Percentiles rank a stretch among this genome's conserved stretches.
These are phyloP conservation scores for Gorsachius magnificus DNA, from an alignment of 2,797 vertebrate species.

Conservation along the genomic window DNA sequence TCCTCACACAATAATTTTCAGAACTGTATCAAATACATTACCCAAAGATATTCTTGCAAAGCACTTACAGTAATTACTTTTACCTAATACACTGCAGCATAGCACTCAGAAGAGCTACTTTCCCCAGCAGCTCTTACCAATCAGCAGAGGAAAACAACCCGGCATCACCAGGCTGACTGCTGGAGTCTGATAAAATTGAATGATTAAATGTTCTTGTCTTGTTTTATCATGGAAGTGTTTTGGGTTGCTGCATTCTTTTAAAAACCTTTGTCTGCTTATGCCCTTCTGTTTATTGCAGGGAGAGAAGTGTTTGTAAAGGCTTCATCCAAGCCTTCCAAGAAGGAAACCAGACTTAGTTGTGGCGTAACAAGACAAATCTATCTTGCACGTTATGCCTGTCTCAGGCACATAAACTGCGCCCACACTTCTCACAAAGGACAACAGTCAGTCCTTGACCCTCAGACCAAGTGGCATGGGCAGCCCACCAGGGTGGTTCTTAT, in stretches of 20 bases:
- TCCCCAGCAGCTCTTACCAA: background rate
- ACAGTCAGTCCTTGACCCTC: background rate
- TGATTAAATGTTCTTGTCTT: background rate
- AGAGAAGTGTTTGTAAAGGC: background rate
- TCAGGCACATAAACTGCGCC: background rate
- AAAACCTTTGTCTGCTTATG: background rate
- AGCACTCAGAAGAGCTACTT: conserved; percentile 13
- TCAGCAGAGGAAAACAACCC: background rate
- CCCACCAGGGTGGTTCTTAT: background rate
- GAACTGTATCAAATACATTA: conserved; percentile 18
- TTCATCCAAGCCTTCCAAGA: background rate
- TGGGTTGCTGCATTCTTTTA: background rate
- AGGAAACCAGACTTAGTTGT: background rate
- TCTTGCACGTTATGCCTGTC: background rate
- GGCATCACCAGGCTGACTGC: background rate
- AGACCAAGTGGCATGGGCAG: background rate
- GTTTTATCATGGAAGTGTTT: background rate
- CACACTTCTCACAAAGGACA: background rate
- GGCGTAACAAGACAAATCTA: background rate
- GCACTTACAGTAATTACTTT: conserved; percentile 61
- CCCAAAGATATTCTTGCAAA: conserved; percentile 14
- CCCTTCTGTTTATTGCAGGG: background rate
- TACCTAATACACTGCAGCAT: background rate
- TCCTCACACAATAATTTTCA: conserved; percentile 24
- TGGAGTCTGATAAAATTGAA: background rate